Percentiles rank a stretch among this genome's conserved stretches.
Conservation (phyloP, 2,888 invertebrate species). For the Drosophila anceps region DNA sequence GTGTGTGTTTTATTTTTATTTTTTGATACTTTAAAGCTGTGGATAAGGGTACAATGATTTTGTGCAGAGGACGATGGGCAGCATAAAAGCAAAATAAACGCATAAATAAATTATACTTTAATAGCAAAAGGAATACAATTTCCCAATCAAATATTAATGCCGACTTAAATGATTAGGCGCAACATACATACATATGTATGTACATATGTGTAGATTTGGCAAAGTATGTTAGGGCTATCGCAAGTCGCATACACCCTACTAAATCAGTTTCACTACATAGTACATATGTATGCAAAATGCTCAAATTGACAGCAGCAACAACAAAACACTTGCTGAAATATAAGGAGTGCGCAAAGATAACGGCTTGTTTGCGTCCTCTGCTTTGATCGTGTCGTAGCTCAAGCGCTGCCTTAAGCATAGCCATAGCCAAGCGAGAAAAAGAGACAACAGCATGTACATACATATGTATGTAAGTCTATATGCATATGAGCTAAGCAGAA, state of each 20-base stretch:
- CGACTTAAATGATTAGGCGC: background rate
- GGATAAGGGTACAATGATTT: background rate
- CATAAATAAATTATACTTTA: background rate
- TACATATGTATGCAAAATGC: background rate
- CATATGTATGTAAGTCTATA: too few species aligned
- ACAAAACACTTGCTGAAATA: background rate
- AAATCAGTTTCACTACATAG: background rate
- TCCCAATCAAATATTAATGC: background rate
- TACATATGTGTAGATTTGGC: too few species aligned
- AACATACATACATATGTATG: too few species aligned
- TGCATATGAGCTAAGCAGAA: background rate
- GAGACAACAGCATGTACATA: background rate
- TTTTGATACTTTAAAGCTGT: slow-evolving; percentile 23
- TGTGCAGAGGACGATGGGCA: background rate
- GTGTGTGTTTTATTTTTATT: slow-evolving; percentile 46
- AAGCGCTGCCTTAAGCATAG: background rate
- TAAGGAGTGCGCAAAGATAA: background rate
- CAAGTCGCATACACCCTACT: background rate
- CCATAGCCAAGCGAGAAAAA: background rate
- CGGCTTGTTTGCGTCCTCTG: background rate
- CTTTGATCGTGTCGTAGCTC: background rate
- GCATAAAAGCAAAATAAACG: background rate
- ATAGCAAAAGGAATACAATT: background rate
- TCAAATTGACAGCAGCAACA: slow-evolving; percentile 2
- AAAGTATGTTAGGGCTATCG: background rate